Evolutionary conservation across 2,888 invertebrate genomes (phyloP).

Genomic region (Bombylius discolor): DNA sequence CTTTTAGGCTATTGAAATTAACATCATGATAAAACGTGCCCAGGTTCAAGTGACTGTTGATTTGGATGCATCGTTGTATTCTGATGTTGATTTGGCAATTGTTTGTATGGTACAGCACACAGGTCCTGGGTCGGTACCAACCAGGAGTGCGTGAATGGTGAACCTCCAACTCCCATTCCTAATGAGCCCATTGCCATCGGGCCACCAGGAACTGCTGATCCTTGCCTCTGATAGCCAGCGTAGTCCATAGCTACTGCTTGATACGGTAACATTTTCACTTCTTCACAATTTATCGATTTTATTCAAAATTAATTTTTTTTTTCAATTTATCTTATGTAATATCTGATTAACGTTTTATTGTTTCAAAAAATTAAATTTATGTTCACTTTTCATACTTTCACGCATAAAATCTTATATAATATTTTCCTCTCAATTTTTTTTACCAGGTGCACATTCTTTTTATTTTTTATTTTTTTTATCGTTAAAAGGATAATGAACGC

Average conservation of each 20-base stretch:
- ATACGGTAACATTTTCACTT: slow-evolving; percentile 60
- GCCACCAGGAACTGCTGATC: slow-evolving; percentile 30
- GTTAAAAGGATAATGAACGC: neutral
- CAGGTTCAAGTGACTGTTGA: slow-evolving; percentile 59
- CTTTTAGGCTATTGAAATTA: slow-evolving; percentile 15
- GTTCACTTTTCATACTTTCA: neutral
- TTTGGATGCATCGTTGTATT: slow-evolving; percentile 30
- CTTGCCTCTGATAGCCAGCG: slow-evolving; percentile 53
- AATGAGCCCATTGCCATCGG: slow-evolving; percentile 39
- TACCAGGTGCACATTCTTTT: neutral
- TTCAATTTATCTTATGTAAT: neutral
- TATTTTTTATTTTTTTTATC: neutral
- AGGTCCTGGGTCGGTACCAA: slow-evolving; percentile 86
- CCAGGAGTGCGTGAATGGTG: slow-evolving; percentile 87
- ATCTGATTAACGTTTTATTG: too few species aligned
- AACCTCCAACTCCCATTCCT: slow-evolving; percentile 40
- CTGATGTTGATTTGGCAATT: slow-evolving; percentile 40
- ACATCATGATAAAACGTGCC: slow-evolving; percentile 62
- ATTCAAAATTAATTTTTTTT: neutral
- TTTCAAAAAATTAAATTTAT: neutral
- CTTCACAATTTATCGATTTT: neutral
- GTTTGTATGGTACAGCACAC: slow-evolving; percentile 75
- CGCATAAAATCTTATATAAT: neutral
- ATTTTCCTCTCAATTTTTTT: neutral
- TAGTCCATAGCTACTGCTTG: slow-evolving; percentile 82